Conservation (phyloP, 2,888 invertebrate species). For the Mesorhabditis sp. region DNA sequence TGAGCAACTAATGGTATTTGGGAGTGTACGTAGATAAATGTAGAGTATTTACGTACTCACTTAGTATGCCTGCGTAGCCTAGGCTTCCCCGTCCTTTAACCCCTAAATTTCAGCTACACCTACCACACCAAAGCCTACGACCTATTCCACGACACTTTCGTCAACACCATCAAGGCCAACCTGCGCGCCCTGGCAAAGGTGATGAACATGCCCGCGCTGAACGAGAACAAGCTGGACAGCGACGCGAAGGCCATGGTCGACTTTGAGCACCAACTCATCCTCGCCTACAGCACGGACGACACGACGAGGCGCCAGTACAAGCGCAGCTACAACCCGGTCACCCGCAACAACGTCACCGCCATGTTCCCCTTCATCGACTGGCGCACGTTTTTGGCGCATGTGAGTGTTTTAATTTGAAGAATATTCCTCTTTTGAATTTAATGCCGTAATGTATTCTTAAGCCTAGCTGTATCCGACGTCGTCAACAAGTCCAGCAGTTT, state of each 20-base stretch:
- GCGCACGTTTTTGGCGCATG: constrained; percentile 28
- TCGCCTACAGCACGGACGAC: constrained; percentile 33
- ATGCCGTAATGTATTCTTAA: background rate
- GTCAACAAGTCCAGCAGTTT: background rate
- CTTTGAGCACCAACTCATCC: constrained; percentile 43
- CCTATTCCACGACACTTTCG: constrained; percentile 10
- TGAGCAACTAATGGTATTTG: no score
- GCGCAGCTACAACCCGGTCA: constrained; percentile 39
- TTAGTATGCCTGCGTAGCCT: no score
- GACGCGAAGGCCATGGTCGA: constrained; percentile 36
- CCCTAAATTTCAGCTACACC: constrained; percentile 15
- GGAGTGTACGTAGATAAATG: no score
- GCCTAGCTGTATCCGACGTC: background rate
- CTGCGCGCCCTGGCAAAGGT: constrained; percentile 27
- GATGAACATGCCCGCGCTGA: constrained; percentile 19
- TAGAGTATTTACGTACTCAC: no score
- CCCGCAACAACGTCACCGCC: constrained; percentile 18
- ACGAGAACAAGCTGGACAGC: constrained; percentile 19
- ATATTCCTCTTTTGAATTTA: background rate
- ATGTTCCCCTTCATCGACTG: constrained; percentile 20
- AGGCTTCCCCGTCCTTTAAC: background rate
- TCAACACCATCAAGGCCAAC: constrained; percentile 16
- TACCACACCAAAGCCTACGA: constrained; percentile 39
- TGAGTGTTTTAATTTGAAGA: background rate
- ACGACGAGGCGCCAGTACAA: constrained; percentile 41